These are phyloP conservation scores for Macropodus opercularis DNA, from an alignment of 2,797 vertebrate species.

Conservation along the genomic window DNA sequence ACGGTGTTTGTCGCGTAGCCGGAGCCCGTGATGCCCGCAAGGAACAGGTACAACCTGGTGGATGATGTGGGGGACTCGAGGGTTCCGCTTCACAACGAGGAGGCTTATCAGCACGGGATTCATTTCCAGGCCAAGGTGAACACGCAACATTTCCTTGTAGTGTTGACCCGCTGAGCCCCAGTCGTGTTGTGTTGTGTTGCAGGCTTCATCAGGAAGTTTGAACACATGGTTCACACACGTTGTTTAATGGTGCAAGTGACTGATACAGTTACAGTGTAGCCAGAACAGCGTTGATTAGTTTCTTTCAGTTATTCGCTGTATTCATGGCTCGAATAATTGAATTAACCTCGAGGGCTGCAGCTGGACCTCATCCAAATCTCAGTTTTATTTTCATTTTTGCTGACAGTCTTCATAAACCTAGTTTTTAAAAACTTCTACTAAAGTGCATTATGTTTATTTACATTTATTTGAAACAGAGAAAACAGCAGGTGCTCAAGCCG, in stretches of 20 bases:
- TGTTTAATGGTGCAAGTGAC: background rate
- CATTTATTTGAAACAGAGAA: background rate
- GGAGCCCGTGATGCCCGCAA: conserved; percentile 81
- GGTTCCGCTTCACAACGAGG: conserved; percentile 90
- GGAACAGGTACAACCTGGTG: conserved; percentile 94
- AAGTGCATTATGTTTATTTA: too few species aligned
- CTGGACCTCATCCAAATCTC: background rate
- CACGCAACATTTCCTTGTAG: background rate
- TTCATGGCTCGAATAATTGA: conserved; percentile 12
- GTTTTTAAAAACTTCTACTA: background rate
- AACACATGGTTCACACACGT: conserved; percentile 31
- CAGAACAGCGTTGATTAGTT: too few species aligned
- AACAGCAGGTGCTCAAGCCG: too few species aligned
- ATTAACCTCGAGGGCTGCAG: conserved; percentile 32
- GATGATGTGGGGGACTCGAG: conserved; percentile 90
- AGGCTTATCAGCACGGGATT: conserved; percentile 92
- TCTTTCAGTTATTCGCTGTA: background rate
- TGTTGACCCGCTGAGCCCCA: background rate
- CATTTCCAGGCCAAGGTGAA: conserved; percentile 93
- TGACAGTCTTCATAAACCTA: too few species aligned
- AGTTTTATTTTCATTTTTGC: background rate
- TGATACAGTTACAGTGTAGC: too few species aligned
- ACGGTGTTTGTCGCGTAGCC: conserved; percentile 4
- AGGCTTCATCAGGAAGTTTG: conserved; percentile 51
- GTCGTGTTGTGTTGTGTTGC: background rate